Conservation (phyloP, 2,888 invertebrate species). For the Caenorhabditis japonica region DNA sequence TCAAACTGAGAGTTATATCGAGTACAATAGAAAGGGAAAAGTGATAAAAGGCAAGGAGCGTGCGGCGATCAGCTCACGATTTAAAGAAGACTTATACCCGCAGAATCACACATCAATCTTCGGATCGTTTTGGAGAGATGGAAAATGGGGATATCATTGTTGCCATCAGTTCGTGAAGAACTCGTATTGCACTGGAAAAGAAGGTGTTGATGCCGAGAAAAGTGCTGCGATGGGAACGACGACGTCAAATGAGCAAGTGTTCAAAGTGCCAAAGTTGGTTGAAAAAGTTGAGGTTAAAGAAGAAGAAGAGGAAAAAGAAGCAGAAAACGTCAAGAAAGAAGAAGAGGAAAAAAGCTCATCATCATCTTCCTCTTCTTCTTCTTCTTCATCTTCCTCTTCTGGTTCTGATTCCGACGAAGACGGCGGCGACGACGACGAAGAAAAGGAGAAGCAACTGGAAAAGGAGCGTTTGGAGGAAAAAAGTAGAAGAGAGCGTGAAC, state of each 20-base stretch:
- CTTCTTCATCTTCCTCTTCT: no score
- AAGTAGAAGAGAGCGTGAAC: conserved; percentile 59
- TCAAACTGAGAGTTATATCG: conserved; percentile 94
- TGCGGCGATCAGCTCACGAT: conserved; percentile 87
- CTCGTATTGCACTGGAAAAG: conserved; percentile 89
- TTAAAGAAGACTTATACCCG: conserved; percentile 90
- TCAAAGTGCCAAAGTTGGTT: conserved; percentile 35
- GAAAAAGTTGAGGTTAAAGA: conserved; percentile 29
- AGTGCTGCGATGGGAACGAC: conserved; percentile 48
- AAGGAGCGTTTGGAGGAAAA: conserved; percentile 50
- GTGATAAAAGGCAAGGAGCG: conserved; percentile 87
- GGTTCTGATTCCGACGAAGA: no score
- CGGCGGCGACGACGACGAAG: conserved; percentile 38
- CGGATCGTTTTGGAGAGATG: conserved; percentile 95
- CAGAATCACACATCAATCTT: conserved; percentile 95
- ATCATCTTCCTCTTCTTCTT: conserved; percentile 24
- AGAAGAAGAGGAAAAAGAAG: conserved; percentile 37
- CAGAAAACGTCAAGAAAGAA: conserved; percentile 36
- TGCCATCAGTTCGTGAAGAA: conserved; percentile 90
- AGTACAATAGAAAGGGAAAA: conserved; percentile 94
- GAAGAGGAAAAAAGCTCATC: conserved; percentile 28
- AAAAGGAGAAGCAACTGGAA: conserved; percentile 41
- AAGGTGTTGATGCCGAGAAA: conserved; percentile 58
- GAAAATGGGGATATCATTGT: conserved; percentile 95
- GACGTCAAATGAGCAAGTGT: conserved; percentile 39